A percentile compares a stretch with the other conserved stretches of the same genome.
These are phyloP conservation scores for Linnaemya tessellans DNA, from an alignment of 2,888 invertebrate genomes.

Conservation along the genomic window DNA sequence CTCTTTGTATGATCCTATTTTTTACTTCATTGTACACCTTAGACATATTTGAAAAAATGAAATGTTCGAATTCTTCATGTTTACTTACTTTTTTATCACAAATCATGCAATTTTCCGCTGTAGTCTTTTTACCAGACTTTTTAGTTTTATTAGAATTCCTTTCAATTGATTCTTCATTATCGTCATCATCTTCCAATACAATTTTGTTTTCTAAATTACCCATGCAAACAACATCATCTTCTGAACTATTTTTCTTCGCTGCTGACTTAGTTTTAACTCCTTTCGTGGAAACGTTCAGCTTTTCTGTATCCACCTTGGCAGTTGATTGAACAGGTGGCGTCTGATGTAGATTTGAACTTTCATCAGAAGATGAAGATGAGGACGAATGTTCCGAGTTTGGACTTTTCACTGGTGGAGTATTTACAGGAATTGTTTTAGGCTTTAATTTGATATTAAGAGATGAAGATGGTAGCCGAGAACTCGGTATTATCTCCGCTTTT, in stretches of 20 bases:
- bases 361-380: constrained; percentile 51
- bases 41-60: no score
- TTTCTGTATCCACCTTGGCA: not conserved
- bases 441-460: constrained; percentile 52
- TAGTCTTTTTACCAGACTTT: constrained; percentile 29
- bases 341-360: not conserved
- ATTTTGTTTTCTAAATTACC: constrained; percentile 76
- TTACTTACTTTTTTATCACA: constrained; percentile 79
- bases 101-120: constrained; percentile 75
- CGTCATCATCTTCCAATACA: constrained; percentile 77
- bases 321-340: not conserved
- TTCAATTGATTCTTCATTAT: not conserved
- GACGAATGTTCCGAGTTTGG: constrained; percentile 17
- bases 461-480: constrained; percentile 31
- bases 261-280: constrained; percentile 11
- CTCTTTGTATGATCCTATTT: no score
- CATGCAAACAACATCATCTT: constrained; percentile 81
- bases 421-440: constrained; percentile 2
- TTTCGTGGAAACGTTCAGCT: not conserved
- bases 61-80: no score
- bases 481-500: constrained; percentile 14
- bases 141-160: constrained; percentile 40
- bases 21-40: no score
- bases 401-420: not conserved
- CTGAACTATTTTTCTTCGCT: constrained; percentile 68